Conservation (phyloP, 2,888 invertebrate species). For the Coelogynopora nodosa region DNA sequence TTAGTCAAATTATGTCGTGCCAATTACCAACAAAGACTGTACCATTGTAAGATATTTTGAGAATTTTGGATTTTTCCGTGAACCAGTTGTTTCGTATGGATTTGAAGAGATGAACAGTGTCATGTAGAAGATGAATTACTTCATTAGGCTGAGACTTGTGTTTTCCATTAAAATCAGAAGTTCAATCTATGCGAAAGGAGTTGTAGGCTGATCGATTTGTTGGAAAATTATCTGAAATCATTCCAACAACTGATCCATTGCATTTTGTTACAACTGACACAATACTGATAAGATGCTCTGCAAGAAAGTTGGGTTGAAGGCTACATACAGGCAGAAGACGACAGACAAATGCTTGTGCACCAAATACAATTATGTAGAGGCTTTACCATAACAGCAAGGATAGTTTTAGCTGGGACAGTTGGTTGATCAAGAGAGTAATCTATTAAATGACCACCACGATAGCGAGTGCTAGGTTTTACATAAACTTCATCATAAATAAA, state of each 20-base stretch:
- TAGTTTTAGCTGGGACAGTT: background rate
- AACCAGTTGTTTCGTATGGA: background rate
- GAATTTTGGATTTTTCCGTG: background rate
- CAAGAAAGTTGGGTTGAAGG: background rate
- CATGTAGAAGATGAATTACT: background rate
- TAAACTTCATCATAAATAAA: slow-evolving; percentile 1
- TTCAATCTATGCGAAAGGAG: background rate
- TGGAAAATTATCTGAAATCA: background rate
- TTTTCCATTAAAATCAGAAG: background rate
- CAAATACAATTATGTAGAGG: too few species aligned
- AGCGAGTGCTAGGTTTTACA: slow-evolving; percentile 3
- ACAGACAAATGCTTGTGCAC: background rate
- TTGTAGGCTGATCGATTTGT: background rate
- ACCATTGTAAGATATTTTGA: background rate
- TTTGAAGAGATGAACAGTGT: background rate
- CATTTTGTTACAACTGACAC: background rate
- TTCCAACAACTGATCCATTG: background rate
- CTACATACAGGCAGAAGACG: background rate
- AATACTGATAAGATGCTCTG: background rate
- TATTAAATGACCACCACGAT: slow-evolving; percentile 22
- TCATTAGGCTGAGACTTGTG: background rate
- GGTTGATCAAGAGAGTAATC: background rate
- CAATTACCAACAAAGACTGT: background rate
- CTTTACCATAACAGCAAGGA: slow-evolving; percentile 19
- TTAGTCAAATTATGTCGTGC: background rate